phyloP scores from a whole-genome alignment of 92 coral and sea anemone genomes.

The Porites lobata region DNA sequence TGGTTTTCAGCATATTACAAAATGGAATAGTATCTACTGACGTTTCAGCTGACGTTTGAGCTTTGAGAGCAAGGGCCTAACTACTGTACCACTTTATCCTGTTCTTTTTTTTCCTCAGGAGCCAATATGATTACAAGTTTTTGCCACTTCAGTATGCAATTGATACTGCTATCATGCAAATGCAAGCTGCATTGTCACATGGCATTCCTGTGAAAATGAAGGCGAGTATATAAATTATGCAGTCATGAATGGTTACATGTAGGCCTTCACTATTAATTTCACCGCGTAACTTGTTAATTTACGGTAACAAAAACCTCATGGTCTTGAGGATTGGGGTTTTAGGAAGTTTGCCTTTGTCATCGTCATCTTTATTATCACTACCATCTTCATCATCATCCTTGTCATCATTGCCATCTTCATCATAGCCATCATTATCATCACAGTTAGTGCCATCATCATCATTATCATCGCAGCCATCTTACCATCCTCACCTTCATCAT shows the following conservation, averaged over 20 bases:
- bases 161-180: conserved; percentile 84
- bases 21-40: no score
- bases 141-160: conserved; percentile 84
- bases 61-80: no score
- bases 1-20: no score
- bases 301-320: no score
- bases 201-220: conserved; percentile 65
- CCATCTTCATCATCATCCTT: no score
- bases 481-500: neutral
- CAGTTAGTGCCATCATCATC: neutral
- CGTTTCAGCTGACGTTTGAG: no score
- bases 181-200: conserved; percentile 34
- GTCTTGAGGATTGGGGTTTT: no score
- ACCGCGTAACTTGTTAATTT: no score
- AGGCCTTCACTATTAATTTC: neutral
- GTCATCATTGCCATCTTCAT: neutral
- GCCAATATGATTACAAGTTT: conserved; percentile 15
- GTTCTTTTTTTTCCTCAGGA: neutral
- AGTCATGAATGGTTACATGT: neutral
- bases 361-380: no score
- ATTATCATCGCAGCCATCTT: neutral
- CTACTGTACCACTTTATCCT: neutral
- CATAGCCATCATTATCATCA: no score
- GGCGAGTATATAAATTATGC: conserved; percentile 44
- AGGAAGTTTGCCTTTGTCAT: no score